A percentile compares a stretch with the other conserved stretches of the same genome.
These are phyloP conservation scores for Narcine bancroftii DNA, from an alignment of 2,113 vertebrate species.

Conservation along the genomic window DNA sequence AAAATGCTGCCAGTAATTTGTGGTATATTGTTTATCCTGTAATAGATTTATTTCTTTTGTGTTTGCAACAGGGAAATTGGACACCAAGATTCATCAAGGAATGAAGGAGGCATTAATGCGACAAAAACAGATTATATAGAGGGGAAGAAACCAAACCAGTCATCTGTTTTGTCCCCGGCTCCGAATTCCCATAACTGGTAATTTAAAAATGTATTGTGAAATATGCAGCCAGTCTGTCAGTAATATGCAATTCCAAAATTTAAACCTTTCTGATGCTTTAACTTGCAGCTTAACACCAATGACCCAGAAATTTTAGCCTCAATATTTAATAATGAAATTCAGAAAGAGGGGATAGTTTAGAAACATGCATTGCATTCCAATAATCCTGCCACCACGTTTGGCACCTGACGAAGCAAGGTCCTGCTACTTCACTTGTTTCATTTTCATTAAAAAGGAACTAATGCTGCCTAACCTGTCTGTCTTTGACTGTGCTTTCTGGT, in stretches of 20 bases:
- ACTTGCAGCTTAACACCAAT: neutral
- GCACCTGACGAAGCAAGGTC: neutral
- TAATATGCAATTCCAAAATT: neutral
- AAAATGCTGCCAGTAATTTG: neutral
- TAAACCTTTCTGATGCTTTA: neutral
- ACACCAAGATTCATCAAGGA: constrained; percentile 86
- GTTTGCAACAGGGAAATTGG: constrained; percentile 77
- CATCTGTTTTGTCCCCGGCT: neutral
- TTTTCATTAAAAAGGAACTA: constrained; percentile 31
- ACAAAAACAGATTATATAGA: constrained; percentile 56
- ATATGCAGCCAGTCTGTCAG: neutral
- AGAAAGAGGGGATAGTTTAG: neutral
- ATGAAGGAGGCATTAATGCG: constrained; percentile 90
- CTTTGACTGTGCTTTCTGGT: neutral
- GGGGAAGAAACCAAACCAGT: constrained; percentile 35
- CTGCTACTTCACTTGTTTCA: neutral
- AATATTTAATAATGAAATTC: too few relatives aligned
- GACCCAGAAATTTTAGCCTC: neutral
- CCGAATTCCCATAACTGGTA: neutral
- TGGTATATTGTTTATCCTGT: neutral
- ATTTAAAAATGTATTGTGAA: neutral
- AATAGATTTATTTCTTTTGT: constrained; percentile 35
- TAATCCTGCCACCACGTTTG: neutral
- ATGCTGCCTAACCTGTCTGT: neutral
- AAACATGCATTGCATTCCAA: neutral